Percentiles rank a stretch among this genome's conserved stretches.
Evolutionary conservation across 2,797 vertebrate species (phyloP).

Genomic region (Coilia nasus): DNA sequence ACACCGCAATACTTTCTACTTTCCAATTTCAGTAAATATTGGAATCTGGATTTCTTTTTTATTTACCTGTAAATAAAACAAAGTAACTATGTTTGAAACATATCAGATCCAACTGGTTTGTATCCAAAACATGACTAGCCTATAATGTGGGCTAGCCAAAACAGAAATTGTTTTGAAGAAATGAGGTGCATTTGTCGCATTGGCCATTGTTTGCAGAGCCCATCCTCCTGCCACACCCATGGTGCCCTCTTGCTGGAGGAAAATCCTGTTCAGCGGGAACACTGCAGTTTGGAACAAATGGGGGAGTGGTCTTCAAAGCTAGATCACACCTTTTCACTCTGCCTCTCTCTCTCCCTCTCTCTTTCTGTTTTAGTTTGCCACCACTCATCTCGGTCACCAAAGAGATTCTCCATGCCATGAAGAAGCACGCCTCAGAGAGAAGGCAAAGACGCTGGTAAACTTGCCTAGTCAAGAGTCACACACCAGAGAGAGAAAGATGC

Average conservation of each 20-base stretch:
- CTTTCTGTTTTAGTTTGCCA: conserved; percentile 29
- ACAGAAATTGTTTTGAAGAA: no score
- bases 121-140: not conserved
- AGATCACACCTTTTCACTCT: conserved; percentile 43
- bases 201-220: not conserved
- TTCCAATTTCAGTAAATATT: no score
- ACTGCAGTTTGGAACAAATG: conserved; percentile 45
- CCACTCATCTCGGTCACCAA: conserved; percentile 53
- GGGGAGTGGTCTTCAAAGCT: conserved; percentile 56
- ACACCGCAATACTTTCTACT: no score
- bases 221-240: conserved; percentile 18
- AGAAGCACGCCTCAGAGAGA: not conserved
- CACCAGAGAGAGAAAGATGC: not conserved
- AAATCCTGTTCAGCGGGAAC: conserved; percentile 51
- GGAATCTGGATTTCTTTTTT: not conserved
- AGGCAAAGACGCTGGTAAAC: not conserved
- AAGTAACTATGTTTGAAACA: not conserved
- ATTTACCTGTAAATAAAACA: not conserved
- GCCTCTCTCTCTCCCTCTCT: conserved; percentile 55
- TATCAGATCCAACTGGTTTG: not conserved
- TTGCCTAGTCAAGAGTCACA: not conserved
- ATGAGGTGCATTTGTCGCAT: not conserved
- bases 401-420: conserved; percentile 37
- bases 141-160: no score
- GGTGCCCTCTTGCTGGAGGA: conserved; percentile 27